These are phyloP conservation scores for Helleia helle DNA, from an alignment of 2,888 invertebrate genomes.

Conservation along the genomic window DNA sequence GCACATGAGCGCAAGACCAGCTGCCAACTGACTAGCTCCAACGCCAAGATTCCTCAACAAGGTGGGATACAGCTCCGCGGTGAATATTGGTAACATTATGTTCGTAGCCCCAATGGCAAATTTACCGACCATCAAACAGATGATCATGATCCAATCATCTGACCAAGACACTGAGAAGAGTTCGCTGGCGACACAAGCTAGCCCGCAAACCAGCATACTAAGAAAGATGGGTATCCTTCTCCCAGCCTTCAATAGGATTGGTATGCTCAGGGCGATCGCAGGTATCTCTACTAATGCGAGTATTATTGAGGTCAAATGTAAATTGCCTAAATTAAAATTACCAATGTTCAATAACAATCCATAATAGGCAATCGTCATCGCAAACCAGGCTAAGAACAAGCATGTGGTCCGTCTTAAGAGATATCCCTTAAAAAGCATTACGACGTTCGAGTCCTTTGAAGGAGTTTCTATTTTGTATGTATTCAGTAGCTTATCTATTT, in stretches of 20 bases:
- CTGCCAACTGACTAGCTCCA: constrained; percentile 83
- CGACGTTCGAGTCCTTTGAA: constrained; percentile 69
- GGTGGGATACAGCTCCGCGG: constrained; percentile 82
- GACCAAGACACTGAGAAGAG: constrained; percentile 66
- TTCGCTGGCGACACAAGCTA: constrained; percentile 79
- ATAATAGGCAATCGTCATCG: constrained; percentile 85
- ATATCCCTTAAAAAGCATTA: constrained; percentile 78
- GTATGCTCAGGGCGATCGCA: constrained; percentile 83
- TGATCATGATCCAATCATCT: constrained; percentile 79
- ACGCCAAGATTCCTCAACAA: constrained; percentile 80
- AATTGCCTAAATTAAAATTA: constrained; percentile 82
- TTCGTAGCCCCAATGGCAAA: constrained; percentile 86
- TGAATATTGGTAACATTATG: constrained; percentile 84
- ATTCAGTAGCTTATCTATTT: constrained; percentile 79
- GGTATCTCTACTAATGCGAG: constrained; percentile 85
- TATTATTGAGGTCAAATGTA: constrained; percentile 82
- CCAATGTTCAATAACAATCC: constrained; percentile 82
- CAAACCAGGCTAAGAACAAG: constrained; percentile 83
- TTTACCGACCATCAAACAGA: constrained; percentile 86
- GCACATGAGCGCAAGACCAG: constrained; percentile 82
- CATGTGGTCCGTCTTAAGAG: constrained; percentile 80
- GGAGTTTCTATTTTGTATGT: constrained; percentile 56
- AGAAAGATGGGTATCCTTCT: constrained; percentile 81
- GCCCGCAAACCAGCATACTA: constrained; percentile 78
- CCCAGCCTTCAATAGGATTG: constrained; percentile 82